Base-by-base conservation (phyloP, 2,113 vertebrate species). In the Carollia perspicillata region DNA sequence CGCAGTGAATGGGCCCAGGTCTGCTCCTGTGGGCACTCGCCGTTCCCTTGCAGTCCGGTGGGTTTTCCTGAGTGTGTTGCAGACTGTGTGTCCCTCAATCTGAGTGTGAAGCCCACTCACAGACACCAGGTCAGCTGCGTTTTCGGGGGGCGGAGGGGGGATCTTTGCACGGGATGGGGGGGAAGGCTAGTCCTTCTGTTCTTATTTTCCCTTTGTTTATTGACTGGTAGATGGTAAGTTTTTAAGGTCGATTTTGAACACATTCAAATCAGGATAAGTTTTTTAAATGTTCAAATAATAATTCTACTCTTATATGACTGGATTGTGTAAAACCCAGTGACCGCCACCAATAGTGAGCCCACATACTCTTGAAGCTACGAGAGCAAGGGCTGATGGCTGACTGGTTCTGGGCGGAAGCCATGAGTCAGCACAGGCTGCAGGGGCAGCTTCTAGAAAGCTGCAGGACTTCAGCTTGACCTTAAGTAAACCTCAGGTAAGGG, bases 221-320 rank as follows among this genome's bases (percentile, higher is more conserved):
- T 71, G 11, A 69, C 23, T 66, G 8, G 20, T 81, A 60, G 13
- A 37, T 88, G n/a, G 2, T 90, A 26, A 69, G 5, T 58, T 74
- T 89, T 90, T 94, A 90, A 94, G 83, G 23, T 40, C 95, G n/a
- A 35, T 84, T 83, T 94, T 86, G n/a, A 93, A 77, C 9, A 14
- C 86, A n/a, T 84, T 91, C 12, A 68, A 84, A 47, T 92, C 26
- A 92, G 58, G 22, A 3, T 84, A 37, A 92, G 84, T 26, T 63
- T 92, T 85, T 75, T 4, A 66, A 84, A 60, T 74, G 7, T 33
- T 84, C 60, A 75, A 74, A 53, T 74, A 87, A 33, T 80, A 51
- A 18, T 35, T 79, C 49, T 94, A 92, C 2, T 80, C 81, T 90
- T 35, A 26, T 72, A 6, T 69, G 14, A 9, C 71, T 90, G 58